Base-by-base conservation (phyloP, 2,888 invertebrate species). In the Uropetala carovei region DNA sequence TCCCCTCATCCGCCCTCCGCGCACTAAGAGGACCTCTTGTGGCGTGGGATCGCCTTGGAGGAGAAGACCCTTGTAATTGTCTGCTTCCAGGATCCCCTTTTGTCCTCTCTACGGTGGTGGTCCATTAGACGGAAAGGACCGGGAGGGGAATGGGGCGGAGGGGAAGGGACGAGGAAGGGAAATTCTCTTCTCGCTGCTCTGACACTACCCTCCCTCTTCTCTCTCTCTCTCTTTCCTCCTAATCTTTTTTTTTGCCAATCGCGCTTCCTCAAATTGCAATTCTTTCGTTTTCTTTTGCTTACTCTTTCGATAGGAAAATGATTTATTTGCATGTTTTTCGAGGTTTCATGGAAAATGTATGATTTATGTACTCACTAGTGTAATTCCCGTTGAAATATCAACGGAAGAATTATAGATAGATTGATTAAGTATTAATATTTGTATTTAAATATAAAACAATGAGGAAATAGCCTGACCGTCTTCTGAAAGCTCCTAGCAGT, bases 1-100 rank as follows among this genome's bases (percentile, higher is more conserved):
- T 43, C 82, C 64, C n/a, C 64, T n/a, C 11, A 5, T 11, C 18
- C 64, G 11, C 11, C 64, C 18, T 64, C 64, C 16, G 64, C 43
- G 82, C 16, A 43, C 27, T 82, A 43, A 30, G 86, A 30, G 86
- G 59, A 27, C 57, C 57, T 57, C 84, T 56, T 86, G 59, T 59
- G 59, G 85, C 14, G 85, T 22, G n/a, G 57, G 59, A 56, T 57
- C 30, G 86, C 22, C n/a, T 58, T 68, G 68, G 68, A 68, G 30
- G 86, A 8, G 58, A 60, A 30, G 60, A 86, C 86, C 86, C 86
- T 86, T 86, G 86, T 86, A 86, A 86, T 86, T 64, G 86, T 60
- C 59, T 60, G 27, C 27, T 86, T 30, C 43, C 86, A 43, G 43
- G 43, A 43, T 43, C 43, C 43, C 43, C 86, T 59, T 86, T 86